A percentile compares a stretch with the other conserved stretches of the same genome.
Conservation (phyloP, 2,888 invertebrate genomes). For the Alitta virens region DNA sequence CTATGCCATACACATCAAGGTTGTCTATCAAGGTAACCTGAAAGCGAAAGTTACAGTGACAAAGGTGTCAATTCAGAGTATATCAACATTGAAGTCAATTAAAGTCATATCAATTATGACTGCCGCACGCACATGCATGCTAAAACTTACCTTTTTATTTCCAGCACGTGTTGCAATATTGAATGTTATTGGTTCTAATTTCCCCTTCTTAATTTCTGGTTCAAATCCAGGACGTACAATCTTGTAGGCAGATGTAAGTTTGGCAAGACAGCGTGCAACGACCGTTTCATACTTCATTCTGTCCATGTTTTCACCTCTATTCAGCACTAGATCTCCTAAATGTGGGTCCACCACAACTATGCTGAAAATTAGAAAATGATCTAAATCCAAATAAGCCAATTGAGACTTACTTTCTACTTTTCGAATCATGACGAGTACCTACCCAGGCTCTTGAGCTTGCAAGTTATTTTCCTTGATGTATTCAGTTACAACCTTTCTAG, state of each 20-base stretch:
- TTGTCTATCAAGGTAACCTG: constrained; percentile 86
- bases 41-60: background rate
- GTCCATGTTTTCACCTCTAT: constrained; percentile 47
- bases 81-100: background rate
- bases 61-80: background rate
- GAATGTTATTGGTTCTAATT: constrained; percentile 76
- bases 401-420: background rate
- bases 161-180: constrained; percentile 75
- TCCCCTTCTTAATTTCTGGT: constrained; percentile 65
- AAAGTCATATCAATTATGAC: background rate
- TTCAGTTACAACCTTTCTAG: constrained; percentile 69
- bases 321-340: constrained; percentile 58
- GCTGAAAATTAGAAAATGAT: background rate
- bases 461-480: constrained; percentile 71
- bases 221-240: constrained; percentile 61
- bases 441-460: constrained; percentile 40
- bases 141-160: constrained; percentile 79
- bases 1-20: constrained; percentile 82
- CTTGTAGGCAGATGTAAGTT: constrained; percentile 73
- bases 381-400: background rate
- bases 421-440: no score
- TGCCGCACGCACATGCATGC: background rate
- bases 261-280: constrained; percentile 63
- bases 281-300: constrained; percentile 71
- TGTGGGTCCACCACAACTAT: constrained; percentile 63